Conservation (phyloP, 2,888 invertebrate species). For the Cephus spinipes region DNA sequence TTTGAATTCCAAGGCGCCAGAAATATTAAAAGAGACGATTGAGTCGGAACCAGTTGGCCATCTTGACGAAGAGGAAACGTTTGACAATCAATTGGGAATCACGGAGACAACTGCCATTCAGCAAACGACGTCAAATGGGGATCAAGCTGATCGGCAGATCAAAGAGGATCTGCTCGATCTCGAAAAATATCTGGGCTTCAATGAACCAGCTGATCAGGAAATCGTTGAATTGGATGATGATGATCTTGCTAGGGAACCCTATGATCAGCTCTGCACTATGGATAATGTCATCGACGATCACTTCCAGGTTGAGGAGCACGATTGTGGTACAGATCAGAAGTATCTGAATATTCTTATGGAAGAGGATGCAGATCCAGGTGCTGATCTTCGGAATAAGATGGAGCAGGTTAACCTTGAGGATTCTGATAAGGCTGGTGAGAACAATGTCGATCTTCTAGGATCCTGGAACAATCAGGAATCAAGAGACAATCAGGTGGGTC, state of each 20-base stretch:
- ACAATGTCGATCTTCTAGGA: slow-evolving; percentile 22
- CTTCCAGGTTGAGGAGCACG: not conserved
- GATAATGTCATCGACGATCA: not conserved
- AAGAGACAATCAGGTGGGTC: slow-evolving; percentile 29
- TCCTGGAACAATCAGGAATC: slow-evolving; percentile 31
- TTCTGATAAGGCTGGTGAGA: not conserved
- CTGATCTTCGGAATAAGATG: not conserved
- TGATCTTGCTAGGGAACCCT: slow-evolving; percentile 14
- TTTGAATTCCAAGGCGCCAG: slow-evolving; percentile 23
- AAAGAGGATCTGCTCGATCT: not conserved
- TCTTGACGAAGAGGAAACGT: slow-evolving; percentile 15
- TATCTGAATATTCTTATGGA: not conserved
- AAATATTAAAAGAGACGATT: not conserved
- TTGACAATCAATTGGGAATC: slow-evolving; percentile 20
- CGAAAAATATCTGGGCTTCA: not conserved
- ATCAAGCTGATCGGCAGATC: not conserved
- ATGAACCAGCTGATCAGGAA: not conserved
- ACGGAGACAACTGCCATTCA: slow-evolving; percentile 21
- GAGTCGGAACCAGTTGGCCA: slow-evolving; percentile 17
- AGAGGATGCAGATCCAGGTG: slow-evolving; percentile 10
- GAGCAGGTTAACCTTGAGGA: not conserved
- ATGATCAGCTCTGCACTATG: slow-evolving; percentile 3
- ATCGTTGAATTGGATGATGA: slow-evolving; percentile 12
- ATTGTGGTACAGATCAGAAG: not conserved
- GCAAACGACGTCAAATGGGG: slow-evolving; percentile 10